Conservation (phyloP, 2,888 invertebrate genomes). For the Phymatocera aterrima region DNA sequence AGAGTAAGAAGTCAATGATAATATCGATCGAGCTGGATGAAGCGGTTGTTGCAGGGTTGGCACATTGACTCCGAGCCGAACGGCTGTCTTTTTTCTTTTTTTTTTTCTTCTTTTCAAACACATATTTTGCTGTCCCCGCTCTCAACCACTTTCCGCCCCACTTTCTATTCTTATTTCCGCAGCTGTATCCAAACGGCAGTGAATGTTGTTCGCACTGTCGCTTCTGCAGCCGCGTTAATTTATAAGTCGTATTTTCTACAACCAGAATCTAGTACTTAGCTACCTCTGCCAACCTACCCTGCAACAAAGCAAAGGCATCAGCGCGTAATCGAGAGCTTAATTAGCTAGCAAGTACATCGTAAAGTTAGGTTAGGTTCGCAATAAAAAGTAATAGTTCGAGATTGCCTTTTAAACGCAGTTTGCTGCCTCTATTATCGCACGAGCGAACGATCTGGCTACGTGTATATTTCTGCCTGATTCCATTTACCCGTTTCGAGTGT, state of each 20-base stretch:
- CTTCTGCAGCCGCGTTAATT: not conserved
- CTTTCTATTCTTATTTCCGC: not conserved
- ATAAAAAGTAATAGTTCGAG: conserved; percentile 38
- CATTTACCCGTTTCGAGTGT: not conserved
- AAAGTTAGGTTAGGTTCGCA: conserved; percentile 23
- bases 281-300: not conserved
- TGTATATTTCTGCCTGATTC: not conserved
- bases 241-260: not conserved
- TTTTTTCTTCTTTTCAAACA: not conserved
- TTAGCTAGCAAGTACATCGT: conserved; percentile 38
- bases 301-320: conserved; percentile 36
- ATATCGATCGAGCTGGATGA: too few relatives aligned
- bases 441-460: not conserved
- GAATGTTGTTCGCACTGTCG: conserved; percentile 12
- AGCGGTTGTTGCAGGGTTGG: too few relatives aligned
- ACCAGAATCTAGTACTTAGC: not conserved
- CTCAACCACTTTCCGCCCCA: not conserved
- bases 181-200: not conserved
- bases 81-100: too few relatives aligned
- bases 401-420: conserved; percentile 34
- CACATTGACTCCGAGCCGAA: too few relatives aligned
- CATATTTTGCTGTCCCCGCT: not conserved
- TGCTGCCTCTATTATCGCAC: conserved; percentile 1
- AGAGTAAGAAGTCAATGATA: too few relatives aligned
- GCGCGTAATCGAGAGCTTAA: conserved; percentile 30